phyloP scores from a whole-genome alignment of 1,140 invertebrate species.

The Spodoptera litura region DNA sequence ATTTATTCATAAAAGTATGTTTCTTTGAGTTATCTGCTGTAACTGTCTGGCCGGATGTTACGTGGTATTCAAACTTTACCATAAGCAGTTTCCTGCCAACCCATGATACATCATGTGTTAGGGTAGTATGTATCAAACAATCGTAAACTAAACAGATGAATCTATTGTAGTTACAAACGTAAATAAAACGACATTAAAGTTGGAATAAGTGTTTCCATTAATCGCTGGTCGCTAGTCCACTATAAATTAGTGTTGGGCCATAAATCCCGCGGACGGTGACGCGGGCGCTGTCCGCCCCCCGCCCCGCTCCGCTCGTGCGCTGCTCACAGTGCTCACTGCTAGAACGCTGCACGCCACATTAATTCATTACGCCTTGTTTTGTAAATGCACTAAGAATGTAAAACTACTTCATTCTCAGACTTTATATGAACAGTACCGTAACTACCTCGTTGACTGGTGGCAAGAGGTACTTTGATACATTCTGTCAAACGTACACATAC shows the following conservation, averaged over 20 bases:
- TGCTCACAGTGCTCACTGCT: background rate
- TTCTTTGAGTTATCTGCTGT: background rate
- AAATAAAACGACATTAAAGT: slow-evolving; percentile 57
- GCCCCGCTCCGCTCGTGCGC: slow-evolving; percentile 47
- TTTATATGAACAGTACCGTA: background rate
- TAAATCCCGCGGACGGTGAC: slow-evolving; percentile 62
- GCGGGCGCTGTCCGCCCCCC: slow-evolving; percentile 57
- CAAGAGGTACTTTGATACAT: background rate
- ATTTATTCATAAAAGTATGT: slow-evolving; percentile 42
- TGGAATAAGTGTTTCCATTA: slow-evolving; percentile 69
- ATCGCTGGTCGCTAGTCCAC: slow-evolving; percentile 57
- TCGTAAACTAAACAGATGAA: no score
- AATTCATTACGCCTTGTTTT: slow-evolving; percentile 48
- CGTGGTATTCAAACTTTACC: no score
- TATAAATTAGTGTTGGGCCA: slow-evolving; percentile 71
- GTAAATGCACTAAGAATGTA: slow-evolving; percentile 39
- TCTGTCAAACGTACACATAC: background rate
- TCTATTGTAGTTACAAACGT: background rate
- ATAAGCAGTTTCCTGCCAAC: no score
- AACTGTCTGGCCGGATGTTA: background rate
- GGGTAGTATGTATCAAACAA: no score
- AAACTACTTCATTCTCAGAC: slow-evolving; percentile 4
- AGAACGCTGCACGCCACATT: slow-evolving; percentile 45
- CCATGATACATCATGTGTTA: no score
- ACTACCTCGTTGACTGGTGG: no score